phyloP scores from a whole-genome alignment of 2,888 invertebrate genomes.

The Pseudeuparius sepicola region DNA sequence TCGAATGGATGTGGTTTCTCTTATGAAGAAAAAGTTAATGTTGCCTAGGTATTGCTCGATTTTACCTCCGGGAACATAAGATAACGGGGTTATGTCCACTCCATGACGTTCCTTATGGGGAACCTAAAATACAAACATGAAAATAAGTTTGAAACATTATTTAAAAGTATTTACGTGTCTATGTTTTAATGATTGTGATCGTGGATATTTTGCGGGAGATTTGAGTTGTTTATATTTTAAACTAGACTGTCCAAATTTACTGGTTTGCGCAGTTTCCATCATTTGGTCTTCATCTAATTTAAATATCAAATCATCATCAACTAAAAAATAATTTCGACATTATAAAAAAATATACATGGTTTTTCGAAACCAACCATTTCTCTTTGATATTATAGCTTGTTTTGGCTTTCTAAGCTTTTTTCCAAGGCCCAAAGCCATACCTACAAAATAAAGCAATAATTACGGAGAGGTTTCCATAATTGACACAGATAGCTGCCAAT shows the following conservation, averaged over 20 bases:
- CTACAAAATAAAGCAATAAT: no score
- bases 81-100: slow-evolving; percentile 72
- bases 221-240: slow-evolving; percentile 42
- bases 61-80: slow-evolving; percentile 66
- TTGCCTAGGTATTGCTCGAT: slow-evolving; percentile 80
- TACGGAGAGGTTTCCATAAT: no score
- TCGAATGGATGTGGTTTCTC: slow-evolving; percentile 86
- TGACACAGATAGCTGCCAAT: no score
- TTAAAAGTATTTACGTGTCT: slow-evolving; percentile 36
- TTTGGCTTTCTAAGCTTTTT: slow-evolving; percentile 48
- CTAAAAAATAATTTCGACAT: slow-evolving; percentile 10
- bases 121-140: slow-evolving; percentile 36
- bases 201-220: slow-evolving; percentile 44
- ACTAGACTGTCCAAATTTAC: slow-evolving; percentile 32
- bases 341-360: slow-evolving; percentile 1
- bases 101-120: slow-evolving; percentile 46
- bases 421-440: slow-evolving; percentile 69
- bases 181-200: slow-evolving; percentile 30
- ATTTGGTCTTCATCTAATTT: slow-evolving; percentile 68
- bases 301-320: slow-evolving; percentile 75
- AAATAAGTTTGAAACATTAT: slow-evolving; percentile 5
- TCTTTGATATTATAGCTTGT: no score
- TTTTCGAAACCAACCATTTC: no score
- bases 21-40: slow-evolving; percentile 87
- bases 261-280: slow-evolving; percentile 30